A percentile compares a stretch with the other conserved stretches of the same genome.
Conservation (phyloP, 2,797 vertebrate genomes). For the Argyrosomus regius region DNA sequence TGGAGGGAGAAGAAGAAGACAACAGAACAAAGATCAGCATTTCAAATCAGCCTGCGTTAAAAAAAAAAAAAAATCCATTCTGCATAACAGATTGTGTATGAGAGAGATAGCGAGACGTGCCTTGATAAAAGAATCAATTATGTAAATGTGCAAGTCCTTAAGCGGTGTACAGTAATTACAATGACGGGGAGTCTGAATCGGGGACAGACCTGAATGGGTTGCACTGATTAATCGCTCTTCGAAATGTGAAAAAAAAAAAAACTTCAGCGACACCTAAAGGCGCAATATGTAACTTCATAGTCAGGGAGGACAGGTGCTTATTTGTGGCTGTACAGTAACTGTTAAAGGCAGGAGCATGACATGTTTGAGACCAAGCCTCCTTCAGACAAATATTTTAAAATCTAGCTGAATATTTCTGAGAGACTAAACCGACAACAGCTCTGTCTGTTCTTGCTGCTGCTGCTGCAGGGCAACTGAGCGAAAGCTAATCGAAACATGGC, state of each 20-base stretch:
- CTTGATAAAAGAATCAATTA: slow-evolving; percentile 82
- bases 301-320: background rate
- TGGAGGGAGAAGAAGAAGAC: slow-evolving; percentile 36
- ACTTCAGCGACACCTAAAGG: slow-evolving; percentile 37
- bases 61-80: slow-evolving; percentile 67
- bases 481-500: slow-evolving; percentile 43
- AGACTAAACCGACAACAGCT: slow-evolving; percentile 12
- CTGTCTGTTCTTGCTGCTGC: slow-evolving; percentile 29
- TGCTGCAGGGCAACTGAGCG: slow-evolving; percentile 19
- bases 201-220: slow-evolving; percentile 61
- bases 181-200: slow-evolving; percentile 58
- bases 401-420: background rate
- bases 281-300: background rate
- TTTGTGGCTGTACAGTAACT: background rate
- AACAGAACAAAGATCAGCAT: slow-evolving; percentile 69
- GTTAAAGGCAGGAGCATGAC: background rate
- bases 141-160: slow-evolving; percentile 77
- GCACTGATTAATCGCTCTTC: slow-evolving; percentile 67
- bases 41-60: slow-evolving; percentile 68
- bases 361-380: background rate
- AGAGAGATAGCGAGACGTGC: slow-evolving; percentile 69
- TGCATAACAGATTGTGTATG: slow-evolving; percentile 70
- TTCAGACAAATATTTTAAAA: slow-evolving; percentile 5
- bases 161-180: slow-evolving; percentile 80
- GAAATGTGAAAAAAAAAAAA: slow-evolving; percentile 41